A percentile compares a stretch with the other conserved stretches of the same genome.
These are phyloP conservation scores for Phrynocephalus vlangalii DNA, from an alignment of 2,797 vertebrate species.

Conservation along the genomic window DNA sequence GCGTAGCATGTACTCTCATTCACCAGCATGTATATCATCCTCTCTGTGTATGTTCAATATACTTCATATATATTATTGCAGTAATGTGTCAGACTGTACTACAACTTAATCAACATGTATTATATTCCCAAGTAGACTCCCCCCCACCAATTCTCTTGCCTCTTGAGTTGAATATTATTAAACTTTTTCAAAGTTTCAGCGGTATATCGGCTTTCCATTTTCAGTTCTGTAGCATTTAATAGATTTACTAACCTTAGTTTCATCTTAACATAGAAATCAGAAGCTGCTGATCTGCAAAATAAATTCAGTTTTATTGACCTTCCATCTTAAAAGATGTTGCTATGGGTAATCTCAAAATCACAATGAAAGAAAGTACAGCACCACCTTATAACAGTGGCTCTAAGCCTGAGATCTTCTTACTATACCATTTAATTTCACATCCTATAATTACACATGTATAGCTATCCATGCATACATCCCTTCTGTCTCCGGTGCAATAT, in stretches of 20 bases:
- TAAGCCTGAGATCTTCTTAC: neutral
- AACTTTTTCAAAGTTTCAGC: neutral
- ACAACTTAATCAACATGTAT: neutral
- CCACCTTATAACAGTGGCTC: neutral
- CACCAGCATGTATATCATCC: neutral
- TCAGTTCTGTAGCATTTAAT: neutral
- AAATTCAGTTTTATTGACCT: constrained; percentile 17
- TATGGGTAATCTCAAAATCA: neutral
- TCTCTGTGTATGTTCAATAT: neutral
- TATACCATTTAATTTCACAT: neutral
- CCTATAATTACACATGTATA: neutral
- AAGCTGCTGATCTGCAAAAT: neutral
- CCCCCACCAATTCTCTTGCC: neutral
- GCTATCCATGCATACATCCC: neutral
- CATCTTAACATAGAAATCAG: constrained; percentile 14
- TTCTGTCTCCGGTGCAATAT: neutral
- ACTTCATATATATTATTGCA: neutral
- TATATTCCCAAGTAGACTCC: neutral
- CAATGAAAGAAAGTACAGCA: neutral
- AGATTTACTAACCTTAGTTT: neutral
- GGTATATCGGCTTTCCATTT: neutral
- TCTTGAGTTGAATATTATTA: neutral
- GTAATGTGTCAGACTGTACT: neutral
- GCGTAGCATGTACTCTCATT: neutral
- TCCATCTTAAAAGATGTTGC: neutral